Conservation (phyloP, 2,888 invertebrate species). For the Glaucopsyche alexis region DNA sequence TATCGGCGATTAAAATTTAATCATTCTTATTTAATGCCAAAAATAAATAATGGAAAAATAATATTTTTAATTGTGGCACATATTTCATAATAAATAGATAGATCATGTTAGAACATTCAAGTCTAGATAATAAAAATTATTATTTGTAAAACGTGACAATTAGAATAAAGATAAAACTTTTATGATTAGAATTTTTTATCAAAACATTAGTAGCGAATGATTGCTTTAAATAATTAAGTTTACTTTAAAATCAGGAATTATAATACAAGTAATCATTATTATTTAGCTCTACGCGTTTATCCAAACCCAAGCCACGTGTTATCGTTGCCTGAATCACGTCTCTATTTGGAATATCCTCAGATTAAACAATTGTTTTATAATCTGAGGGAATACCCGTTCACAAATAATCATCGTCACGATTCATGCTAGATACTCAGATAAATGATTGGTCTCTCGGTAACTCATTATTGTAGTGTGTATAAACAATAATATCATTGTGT, state of each 20-base stretch:
- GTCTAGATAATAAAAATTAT: background rate
- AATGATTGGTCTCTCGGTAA: too few relatives aligned
- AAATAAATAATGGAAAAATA: background rate
- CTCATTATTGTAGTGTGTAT: too few relatives aligned
- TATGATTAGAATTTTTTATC: background rate
- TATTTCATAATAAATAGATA: background rate
- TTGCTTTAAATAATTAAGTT: too few relatives aligned
- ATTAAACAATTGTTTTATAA: too few relatives aligned
- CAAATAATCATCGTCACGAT: too few relatives aligned
- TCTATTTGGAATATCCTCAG: too few relatives aligned
- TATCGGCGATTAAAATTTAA: conserved; percentile 32
- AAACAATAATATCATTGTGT: too few relatives aligned
- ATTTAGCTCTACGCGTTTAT: background rate
- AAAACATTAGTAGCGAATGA: background rate
- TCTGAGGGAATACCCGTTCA: too few relatives aligned
- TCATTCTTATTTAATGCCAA: conserved; percentile 1
- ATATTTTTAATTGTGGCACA: background rate
- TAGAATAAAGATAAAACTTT: background rate
- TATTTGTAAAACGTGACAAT: background rate
- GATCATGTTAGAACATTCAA: background rate
- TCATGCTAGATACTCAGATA: too few relatives aligned
- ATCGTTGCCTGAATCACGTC: too few relatives aligned
- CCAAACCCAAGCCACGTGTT: background rate
- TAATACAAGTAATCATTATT: background rate
- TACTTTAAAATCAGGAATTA: background rate